Evolutionary conservation across 2,888 invertebrate species (phyloP).

Genomic region (Syrista parreyssii): DNA sequence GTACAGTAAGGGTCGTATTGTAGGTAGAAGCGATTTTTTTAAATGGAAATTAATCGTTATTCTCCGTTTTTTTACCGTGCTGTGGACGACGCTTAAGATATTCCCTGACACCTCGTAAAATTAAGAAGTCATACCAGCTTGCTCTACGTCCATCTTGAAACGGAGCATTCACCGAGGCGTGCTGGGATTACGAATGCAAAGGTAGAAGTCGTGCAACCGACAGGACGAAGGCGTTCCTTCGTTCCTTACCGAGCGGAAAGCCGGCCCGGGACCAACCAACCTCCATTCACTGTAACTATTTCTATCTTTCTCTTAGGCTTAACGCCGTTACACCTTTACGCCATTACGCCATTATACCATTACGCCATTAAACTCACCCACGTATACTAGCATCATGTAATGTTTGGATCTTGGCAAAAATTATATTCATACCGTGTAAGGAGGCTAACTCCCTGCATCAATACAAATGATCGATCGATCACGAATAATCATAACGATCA

Average conservation of each 20-base stretch:
- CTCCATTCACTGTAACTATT: background rate
- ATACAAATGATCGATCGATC: background rate
- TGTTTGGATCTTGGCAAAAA: background rate
- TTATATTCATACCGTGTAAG: background rate
- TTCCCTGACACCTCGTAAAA: background rate
- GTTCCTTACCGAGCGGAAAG: background rate
- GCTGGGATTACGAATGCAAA: background rate
- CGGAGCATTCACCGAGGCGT: background rate
- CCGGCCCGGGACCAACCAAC: background rate
- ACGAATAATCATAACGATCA: background rate
- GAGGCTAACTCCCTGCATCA: background rate
- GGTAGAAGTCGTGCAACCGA: background rate
- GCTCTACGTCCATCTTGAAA: background rate
- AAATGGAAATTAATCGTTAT: background rate
- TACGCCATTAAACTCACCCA: background rate
- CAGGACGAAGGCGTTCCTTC: background rate
- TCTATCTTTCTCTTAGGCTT: background rate
- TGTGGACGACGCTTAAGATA: background rate
- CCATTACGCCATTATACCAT: background rate
- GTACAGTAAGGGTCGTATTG: background rate
- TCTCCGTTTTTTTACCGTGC: background rate
- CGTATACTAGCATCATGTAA: background rate
- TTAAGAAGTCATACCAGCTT: background rate
- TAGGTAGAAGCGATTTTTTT: background rate
- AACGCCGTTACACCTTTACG: background rate